A percentile compares a stretch with the other conserved stretches of the same genome.
Conservation (phyloP, 92 coral and sea anemone genomes). For the Parazoanthus darwini region DNA sequence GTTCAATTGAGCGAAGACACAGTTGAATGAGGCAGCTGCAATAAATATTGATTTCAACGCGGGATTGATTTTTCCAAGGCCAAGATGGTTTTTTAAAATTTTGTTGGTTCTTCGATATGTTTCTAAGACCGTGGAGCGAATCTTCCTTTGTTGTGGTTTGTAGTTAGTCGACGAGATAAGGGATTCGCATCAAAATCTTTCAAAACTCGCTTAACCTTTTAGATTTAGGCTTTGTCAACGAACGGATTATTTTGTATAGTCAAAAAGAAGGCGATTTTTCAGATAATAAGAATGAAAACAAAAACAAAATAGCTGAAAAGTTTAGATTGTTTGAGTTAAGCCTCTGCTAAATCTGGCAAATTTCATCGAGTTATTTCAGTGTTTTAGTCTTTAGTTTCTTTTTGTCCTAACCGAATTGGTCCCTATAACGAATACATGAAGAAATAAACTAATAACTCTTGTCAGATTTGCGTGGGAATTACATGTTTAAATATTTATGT, state of each 20-base stretch:
- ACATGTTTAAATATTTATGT: constrained; percentile 38
- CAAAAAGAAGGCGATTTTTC: constrained; percentile 15
- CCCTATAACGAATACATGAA: neutral
- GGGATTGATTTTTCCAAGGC: neutral
- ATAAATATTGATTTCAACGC: neutral
- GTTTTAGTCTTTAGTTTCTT: neutral
- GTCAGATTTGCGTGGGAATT: constrained; percentile 35
- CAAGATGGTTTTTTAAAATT: constrained; percentile 10
- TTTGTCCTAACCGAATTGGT: neutral
- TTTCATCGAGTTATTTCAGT: neutral
- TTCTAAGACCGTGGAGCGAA: neutral
- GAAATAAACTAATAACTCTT: neutral
- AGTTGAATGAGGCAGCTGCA: constrained; percentile 19
- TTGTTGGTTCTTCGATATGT: neutral
- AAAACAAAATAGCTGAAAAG: neutral
- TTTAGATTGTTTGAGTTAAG: neutral
- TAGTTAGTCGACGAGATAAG: neutral
- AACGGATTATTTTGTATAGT: neutral
- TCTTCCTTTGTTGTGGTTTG: neutral
- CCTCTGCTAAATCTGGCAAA: neutral
- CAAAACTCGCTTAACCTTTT: constrained; percentile 3
- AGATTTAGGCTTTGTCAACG: neutral
- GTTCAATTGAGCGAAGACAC: constrained; percentile 21
- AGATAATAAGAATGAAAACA: neutral
- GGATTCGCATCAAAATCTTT: neutral